Base-by-base conservation (phyloP, 2,888 invertebrate genomes). In the Incurvaria masculella region DNA sequence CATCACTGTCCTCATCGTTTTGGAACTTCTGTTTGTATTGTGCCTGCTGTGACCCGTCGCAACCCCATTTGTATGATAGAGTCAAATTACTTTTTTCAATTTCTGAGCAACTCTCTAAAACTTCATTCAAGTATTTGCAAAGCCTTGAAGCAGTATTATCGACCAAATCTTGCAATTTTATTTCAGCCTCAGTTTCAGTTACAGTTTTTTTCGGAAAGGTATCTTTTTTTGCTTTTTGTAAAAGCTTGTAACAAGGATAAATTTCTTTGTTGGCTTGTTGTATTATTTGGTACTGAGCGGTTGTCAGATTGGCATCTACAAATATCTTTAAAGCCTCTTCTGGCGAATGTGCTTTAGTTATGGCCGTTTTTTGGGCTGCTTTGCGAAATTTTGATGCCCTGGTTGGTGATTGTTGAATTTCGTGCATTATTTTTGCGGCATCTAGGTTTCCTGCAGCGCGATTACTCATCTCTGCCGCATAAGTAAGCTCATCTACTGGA, bases 401-500 rank as follows among this genome's bases (percentile, higher is more conserved):
- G 27, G 39, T 47, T 33, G 44, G 47, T 21, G 44, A 43, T 41
- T 33, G 19, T 21, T 43, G 5, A 10, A 47, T 27, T 21, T 41
- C 44, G 46, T 49, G 33, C 20, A 49, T 46, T 19, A 39, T 21
- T 46, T 40, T 19, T 19, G 49, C 39, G 21, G 20, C 16, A 17
- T 46, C 42, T 16, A 20, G 21, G 17, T 46, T 45, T 18, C 49
- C 43, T 27, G 26, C 21, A 38, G 38, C 46, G 33, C 45, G 17
- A 21, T 39, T 23, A 21, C 42, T 45, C 46, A 49, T 49, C 21
- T 46, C 42, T 40, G 45, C 49, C 20, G 49, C 49, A 43, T 43
- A 49, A 20, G 46, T 38, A 19, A 49, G 42, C 21, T 45, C 49
- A 11, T 46, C 49, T 21, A 17, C 42, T 23, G 45, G 33, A 23